Evolutionary conservation across 1,140 invertebrate species (phyloP).

Genomic region (Hylaeus anthracinus): DNA sequence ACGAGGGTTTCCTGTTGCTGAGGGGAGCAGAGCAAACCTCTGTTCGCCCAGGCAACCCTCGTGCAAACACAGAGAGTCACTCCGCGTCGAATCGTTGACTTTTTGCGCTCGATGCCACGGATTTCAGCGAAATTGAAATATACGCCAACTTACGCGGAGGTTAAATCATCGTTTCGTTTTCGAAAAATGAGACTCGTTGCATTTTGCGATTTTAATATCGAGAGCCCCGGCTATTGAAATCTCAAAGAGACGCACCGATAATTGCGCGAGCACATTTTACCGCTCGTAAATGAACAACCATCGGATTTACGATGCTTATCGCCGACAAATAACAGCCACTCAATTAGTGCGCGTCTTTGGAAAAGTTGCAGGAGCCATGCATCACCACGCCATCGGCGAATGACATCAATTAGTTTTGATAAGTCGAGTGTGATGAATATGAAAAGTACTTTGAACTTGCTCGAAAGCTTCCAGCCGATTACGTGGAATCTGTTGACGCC

Average conservation of each 20-base stretch:
- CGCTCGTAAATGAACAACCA: background rate
- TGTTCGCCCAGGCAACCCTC: no score
- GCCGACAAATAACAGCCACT: background rate
- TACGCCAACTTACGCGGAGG: no score
- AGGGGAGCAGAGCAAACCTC: no score
- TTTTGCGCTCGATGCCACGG: no score
- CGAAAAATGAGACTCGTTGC: no score
- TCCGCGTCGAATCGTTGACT: no score
- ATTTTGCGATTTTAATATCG: no score
- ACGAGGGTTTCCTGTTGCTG: background rate
- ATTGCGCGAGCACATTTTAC: background rate
- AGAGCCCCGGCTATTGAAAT: no score
- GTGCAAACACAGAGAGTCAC: no score
- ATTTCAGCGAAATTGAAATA: no score
- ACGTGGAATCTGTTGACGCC: background rate
- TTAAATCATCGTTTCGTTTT: no score
- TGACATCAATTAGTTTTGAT: constrained; percentile 16
- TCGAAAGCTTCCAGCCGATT: constrained; percentile 1
- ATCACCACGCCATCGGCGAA: background rate
- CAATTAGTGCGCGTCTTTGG: background rate
- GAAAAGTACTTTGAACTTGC: constrained; percentile 4
- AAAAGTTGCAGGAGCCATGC: background rate
- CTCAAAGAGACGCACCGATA: no score
- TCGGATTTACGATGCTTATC: background rate
- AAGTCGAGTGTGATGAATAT: constrained; percentile 2